Base-by-base conservation (phyloP, 2,888 invertebrate genomes). In the Cremastobaeus sp. region DNA sequence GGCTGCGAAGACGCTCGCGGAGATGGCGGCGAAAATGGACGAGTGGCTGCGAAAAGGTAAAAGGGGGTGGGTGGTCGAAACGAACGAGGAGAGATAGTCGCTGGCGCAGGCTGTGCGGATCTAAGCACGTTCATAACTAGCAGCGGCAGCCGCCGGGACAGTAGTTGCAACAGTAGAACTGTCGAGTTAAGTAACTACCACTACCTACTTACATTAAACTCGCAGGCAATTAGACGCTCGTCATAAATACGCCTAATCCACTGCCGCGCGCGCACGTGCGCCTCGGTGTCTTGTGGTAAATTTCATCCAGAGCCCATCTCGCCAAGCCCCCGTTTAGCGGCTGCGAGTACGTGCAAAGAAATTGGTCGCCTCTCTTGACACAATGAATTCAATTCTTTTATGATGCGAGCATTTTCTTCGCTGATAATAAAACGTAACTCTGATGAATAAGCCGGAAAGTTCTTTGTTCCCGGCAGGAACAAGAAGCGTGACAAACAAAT, bases 181-280 rank as follows among this genome's bases (percentile, higher is more conserved):
- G 84, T 84, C 83, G 84, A 84, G 84, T 81, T 85, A 86, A 86
- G 83, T 85, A 86, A 86, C 84, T 85, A 82, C 81, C 77, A 34
- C 39, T 65, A 84, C 83, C 37, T 30, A 84, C 84, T 86, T 85
- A 82, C 83, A 79, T 83, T 84, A 85, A 86, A 82, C 86, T 86
- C 79, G 81, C 79, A 81, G 81, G 83, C 84, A 86, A 85, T 85
- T 84, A 85, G 83, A 84, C 84, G 80, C 83, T 81, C 78, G 82
- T 80, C 83, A 85, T 85, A 85, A 85, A 84, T 85, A 84, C 79
- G 76, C 82, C 79, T 82, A 82, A 83, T 83, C 82, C 79, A 81
- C 30, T 20, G 78, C 75, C 32, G 20, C 9, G 21, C 9, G 47
- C 20, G 34, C 57, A 50, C 52, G 50, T 60, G 50, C 41, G 55